These are phyloP conservation scores for Corvus hawaiiensis DNA, from an alignment of 2,113 vertebrate genomes.

Conservation along the genomic window DNA sequence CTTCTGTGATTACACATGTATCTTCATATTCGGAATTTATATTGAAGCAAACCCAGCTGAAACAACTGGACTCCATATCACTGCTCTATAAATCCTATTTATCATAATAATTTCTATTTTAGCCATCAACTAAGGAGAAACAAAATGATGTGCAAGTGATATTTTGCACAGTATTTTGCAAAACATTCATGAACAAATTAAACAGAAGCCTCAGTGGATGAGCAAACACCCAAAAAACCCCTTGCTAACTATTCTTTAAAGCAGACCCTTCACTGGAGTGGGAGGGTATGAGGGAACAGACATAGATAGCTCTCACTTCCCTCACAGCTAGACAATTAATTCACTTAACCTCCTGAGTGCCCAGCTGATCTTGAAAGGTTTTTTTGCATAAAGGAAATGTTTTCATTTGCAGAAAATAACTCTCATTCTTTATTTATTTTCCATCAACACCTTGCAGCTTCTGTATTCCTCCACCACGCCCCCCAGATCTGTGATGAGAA, in stretches of 20 bases:
- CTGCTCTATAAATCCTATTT: background rate
- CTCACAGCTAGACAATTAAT: background rate
- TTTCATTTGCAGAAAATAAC: background rate
- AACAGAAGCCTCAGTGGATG: background rate
- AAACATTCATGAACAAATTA: background rate
- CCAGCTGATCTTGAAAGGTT: background rate
- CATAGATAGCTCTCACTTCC: background rate
- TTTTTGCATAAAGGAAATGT: background rate
- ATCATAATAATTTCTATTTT: background rate
- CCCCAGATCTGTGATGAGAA: background rate
- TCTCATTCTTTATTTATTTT: background rate
- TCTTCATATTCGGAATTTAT: background rate
- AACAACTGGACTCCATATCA: background rate
- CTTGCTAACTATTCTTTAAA: background rate
- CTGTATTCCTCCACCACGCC: rapidly evolving
- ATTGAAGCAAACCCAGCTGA: background rate
- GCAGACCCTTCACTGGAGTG: background rate
- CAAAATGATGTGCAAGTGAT: background rate
- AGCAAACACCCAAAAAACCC: background rate
- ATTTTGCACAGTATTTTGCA: background rate
- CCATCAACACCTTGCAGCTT: background rate
- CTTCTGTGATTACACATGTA: background rate
- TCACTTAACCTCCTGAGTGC: background rate
- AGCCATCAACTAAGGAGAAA: background rate
- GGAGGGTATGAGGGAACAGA: background rate